Evolutionary conservation across 2,113 vertebrate genomes (phyloP).

Genomic region (Bettongia penicillata): DNA sequence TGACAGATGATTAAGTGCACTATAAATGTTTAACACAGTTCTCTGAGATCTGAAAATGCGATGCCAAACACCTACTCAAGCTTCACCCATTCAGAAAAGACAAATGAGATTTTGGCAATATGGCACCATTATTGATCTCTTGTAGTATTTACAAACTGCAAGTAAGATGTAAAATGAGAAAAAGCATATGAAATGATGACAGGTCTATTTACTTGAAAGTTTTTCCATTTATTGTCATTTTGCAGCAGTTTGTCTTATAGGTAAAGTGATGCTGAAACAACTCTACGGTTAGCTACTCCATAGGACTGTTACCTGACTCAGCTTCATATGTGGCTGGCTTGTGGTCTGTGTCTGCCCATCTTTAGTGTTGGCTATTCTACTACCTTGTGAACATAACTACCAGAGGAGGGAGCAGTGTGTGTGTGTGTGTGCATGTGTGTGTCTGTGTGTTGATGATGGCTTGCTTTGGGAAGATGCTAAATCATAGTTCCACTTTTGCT

Average conservation of each 20-base stretch:
- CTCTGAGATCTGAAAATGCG: slow-evolving; percentile 64
- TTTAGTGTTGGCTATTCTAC: not conserved
- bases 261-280: slow-evolving; percentile 3
- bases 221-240: slow-evolving; percentile 42
- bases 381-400: not conserved
- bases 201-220: slow-evolving; percentile 51
- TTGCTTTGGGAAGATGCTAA: not conserved
- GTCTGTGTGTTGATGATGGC: not conserved
- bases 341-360: not conserved
- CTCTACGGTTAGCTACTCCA: not conserved
- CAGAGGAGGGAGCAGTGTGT: not conserved
- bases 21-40: slow-evolving; percentile 70
- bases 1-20: slow-evolving; percentile 70
- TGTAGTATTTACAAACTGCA: slow-evolving; percentile 70
- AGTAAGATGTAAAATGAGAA: slow-evolving; percentile 59
- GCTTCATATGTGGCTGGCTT: not conserved
- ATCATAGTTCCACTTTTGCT: not conserved
- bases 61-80: slow-evolving; percentile 55
- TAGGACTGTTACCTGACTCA: not conserved
- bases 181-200: slow-evolving; percentile 50
- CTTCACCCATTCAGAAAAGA: slow-evolving; percentile 65
- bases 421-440: not conserved
- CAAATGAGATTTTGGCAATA: slow-evolving; percentile 66
- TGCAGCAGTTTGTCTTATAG: slow-evolving; percentile 59
- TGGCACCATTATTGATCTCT: slow-evolving; percentile 60